Conservation (phyloP, 2,888 invertebrate species). For the Athalia cordata region DNA sequence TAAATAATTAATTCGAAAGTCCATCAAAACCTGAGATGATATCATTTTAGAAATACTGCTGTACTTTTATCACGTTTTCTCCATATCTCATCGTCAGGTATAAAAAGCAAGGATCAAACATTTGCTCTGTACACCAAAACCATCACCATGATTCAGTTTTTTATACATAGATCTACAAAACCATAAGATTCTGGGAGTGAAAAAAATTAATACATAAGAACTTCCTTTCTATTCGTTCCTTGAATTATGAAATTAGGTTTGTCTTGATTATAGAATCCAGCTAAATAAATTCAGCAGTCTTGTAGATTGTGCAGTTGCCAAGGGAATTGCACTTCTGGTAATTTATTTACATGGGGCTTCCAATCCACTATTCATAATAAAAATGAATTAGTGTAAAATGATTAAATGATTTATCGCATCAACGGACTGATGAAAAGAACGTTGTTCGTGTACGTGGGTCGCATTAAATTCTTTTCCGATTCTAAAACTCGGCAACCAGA, state of each 20-base stretch:
- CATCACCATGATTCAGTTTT: constrained; percentile 15
- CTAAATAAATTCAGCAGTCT: neutral
- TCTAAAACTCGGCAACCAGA: neutral
- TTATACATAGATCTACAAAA: constrained; percentile 2
- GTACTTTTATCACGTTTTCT: neutral
- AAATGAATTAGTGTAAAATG: constrained; percentile 4
- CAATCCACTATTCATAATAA: neutral
- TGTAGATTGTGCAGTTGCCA: too few relatives aligned
- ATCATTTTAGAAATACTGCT: constrained; percentile 12
- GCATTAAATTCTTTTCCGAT: too few relatives aligned
- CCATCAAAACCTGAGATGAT: neutral
- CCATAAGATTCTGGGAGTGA: neutral
- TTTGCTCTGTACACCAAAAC: neutral
- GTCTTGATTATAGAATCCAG: neutral
- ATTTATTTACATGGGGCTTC: neutral
- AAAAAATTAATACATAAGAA: neutral
- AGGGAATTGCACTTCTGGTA: neutral
- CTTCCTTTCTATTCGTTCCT: neutral
- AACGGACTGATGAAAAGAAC: too few relatives aligned
- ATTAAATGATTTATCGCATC: constrained; percentile 12
- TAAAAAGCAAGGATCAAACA: constrained; percentile 8
- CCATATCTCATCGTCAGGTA: neutral
- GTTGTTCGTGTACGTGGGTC: too few relatives aligned
- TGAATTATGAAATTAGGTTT: neutral
- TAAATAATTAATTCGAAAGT: constrained; percentile 4